These are phyloP conservation scores for Antechinus flavipes DNA, from an alignment of 2,113 vertebrate species.

Conservation along the genomic window DNA sequence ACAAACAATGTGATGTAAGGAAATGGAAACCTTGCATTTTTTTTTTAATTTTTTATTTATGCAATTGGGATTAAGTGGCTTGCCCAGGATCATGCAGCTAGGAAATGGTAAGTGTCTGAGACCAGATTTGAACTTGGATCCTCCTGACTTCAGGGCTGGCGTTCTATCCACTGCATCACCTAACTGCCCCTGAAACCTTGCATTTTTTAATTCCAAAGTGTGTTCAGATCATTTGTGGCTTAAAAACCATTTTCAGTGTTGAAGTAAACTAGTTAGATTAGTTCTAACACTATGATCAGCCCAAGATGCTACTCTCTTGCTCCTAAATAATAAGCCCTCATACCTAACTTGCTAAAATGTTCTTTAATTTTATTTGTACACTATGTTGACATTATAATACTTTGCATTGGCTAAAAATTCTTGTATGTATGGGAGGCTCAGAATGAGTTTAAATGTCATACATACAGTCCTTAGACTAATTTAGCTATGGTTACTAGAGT, in stretches of 20 bases:
- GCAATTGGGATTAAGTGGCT: too few relatives aligned
- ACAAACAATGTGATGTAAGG: constrained; percentile 25
- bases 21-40: constrained; percentile 6
- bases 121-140: too few relatives aligned
- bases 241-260: constrained; percentile 44
- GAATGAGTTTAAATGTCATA: constrained; percentile 73
- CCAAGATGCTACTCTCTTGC: constrained; percentile 5
- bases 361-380: constrained; percentile 48
- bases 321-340: neutral
- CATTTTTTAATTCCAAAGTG: constrained; percentile 45
- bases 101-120: too few relatives aligned
- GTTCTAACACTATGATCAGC: constrained; percentile 15
- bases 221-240: constrained; percentile 40
- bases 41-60: too few relatives aligned
- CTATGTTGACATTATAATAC: constrained; percentile 58
- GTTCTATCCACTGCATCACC: too few relatives aligned
- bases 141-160: too few relatives aligned
- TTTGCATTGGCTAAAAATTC: constrained; percentile 47
- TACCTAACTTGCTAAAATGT: constrained; percentile 49
- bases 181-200: neutral
- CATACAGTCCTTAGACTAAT: constrained; percentile 60
- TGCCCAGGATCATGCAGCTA: too few relatives aligned
- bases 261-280: constrained; percentile 31
- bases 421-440: constrained; percentile 57
- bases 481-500: constrained; percentile 62